Percentiles rank a stretch among this genome's conserved stretches.
These are phyloP conservation scores for Hypotaenidia okinawae DNA, from an alignment of 2,797 vertebrate genomes.

Conservation along the genomic window DNA sequence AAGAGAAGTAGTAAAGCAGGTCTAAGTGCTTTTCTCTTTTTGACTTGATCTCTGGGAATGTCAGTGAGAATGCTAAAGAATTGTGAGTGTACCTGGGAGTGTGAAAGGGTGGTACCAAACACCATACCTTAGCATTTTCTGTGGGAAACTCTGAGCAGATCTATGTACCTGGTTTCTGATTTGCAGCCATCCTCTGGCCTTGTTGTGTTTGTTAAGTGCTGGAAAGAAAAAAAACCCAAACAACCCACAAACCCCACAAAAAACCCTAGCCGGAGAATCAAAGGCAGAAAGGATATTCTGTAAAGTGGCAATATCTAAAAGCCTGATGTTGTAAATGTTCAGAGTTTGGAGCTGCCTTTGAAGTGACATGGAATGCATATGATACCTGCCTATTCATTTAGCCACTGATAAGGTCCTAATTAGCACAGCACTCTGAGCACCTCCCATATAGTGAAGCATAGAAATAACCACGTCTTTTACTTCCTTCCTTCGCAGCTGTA, in stretches of 20 bases:
- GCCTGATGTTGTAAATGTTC: conserved; percentile 20
- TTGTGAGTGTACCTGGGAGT: background rate
- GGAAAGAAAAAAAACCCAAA: background rate
- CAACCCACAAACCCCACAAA: background rate
- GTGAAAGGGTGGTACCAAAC: background rate
- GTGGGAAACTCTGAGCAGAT: background rate
- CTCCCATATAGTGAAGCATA: conserved; percentile 7
- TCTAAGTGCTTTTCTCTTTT: background rate
- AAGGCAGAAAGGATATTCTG: conserved; percentile 26
- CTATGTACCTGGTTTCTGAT: background rate
- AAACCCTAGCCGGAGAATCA: background rate
- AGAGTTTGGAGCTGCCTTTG: conserved; percentile 43
- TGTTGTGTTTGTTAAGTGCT: background rate
- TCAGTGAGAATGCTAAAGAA: background rate
- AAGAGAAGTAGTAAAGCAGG: background rate
- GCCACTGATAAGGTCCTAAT: conserved; percentile 56
- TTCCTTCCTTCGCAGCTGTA: background rate
- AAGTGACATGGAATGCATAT: conserved; percentile 40
- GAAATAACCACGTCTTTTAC: background rate
- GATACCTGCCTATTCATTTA: conserved; percentile 54
- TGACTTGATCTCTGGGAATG: background rate
- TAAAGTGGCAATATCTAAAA: conserved; percentile 42
- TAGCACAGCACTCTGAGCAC: conserved; percentile 32
- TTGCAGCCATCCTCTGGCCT: background rate
- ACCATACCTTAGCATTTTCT: background rate